phyloP scores from a whole-genome alignment of 92 coral and sea anemone genomes.

The Actinostola sp. region DNA sequence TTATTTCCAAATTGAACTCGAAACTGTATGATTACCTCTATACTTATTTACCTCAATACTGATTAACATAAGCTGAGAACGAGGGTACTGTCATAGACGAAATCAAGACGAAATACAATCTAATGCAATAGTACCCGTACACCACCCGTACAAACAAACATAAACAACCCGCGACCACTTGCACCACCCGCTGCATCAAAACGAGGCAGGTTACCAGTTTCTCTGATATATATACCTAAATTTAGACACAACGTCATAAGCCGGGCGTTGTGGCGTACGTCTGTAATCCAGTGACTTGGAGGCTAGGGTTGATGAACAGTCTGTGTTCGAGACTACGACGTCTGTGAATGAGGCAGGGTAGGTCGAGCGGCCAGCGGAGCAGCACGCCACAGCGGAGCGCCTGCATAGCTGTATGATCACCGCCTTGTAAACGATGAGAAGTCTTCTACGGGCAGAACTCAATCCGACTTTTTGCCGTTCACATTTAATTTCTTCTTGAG shows the following conservation, averaged over 20 bases:
- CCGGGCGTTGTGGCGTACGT: constrained; percentile 34
- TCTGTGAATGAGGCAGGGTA: constrained; percentile 19
- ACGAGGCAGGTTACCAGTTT: constrained; percentile 1
- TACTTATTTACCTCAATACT: too few relatives aligned
- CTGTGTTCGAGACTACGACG: neutral
- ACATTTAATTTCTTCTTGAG: neutral
- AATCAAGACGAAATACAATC: too few relatives aligned
- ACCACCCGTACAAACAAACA: neutral
- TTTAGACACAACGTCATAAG: constrained; percentile 6
- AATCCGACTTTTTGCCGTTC: constrained; percentile 15
- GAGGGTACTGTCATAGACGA: too few relatives aligned
- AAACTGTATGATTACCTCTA: too few relatives aligned
- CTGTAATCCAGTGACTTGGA: constrained; percentile 31
- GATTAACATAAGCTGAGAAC: too few relatives aligned
- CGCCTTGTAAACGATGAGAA: constrained; percentile 6
- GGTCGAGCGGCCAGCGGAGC: constrained; percentile 43
- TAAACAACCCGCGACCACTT: constrained; percentile 6
- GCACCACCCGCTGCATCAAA: constrained; percentile 2
- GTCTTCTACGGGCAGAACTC: constrained; percentile 3
- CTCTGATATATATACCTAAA: constrained; percentile 9
- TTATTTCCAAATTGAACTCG: too few relatives aligned
- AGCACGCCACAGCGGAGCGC: constrained; percentile 47
- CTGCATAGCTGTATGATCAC: constrained; percentile 31
- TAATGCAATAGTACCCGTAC: neutral
- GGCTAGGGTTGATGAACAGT: constrained; percentile 30